Evolutionary conservation across 2,797 vertebrate genomes (phyloP).

Genomic region (Emydoidea blandingii): DNA sequence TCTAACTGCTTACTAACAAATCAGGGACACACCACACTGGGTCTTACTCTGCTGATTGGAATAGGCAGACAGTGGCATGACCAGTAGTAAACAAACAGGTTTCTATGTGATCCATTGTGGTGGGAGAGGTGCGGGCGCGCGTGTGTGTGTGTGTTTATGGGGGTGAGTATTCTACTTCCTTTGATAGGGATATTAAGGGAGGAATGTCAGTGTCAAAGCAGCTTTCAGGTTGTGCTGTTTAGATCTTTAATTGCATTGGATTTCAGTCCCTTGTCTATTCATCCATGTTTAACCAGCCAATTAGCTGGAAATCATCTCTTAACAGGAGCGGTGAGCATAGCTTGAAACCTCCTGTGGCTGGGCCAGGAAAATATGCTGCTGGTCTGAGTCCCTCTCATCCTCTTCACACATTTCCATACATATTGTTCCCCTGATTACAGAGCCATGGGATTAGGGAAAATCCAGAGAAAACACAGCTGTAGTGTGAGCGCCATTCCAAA

Average conservation of each 20-base stretch:
- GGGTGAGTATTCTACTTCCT: background rate
- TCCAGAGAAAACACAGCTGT: slow-evolving; percentile 1
- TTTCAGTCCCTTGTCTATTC: background rate
- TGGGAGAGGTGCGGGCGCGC: background rate
- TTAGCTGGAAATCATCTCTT: background rate
- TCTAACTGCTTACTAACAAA: slow-evolving; percentile 34
- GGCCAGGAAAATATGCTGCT: background rate
- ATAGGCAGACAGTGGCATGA: fast-evolving
- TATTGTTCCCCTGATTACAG: background rate
- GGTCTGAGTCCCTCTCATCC: background rate
- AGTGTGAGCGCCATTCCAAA: background rate
- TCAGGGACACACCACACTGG: fast-evolving
- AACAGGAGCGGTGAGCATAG: background rate
- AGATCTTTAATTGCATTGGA: background rate
- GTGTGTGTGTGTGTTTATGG: background rate
- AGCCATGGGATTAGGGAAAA: background rate
- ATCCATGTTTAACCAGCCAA: background rate
- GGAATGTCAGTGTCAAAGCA: background rate
- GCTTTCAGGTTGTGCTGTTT: fast-evolving
- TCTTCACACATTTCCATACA: background rate
- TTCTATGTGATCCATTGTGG: fast-evolving
- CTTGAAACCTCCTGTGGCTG: background rate
- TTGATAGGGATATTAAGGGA: background rate
- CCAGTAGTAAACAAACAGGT: background rate
- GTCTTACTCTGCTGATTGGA: background rate